Evolutionary conservation across 2,113 vertebrate genomes (phyloP).

Genomic region (Scolopax mira): DNA sequence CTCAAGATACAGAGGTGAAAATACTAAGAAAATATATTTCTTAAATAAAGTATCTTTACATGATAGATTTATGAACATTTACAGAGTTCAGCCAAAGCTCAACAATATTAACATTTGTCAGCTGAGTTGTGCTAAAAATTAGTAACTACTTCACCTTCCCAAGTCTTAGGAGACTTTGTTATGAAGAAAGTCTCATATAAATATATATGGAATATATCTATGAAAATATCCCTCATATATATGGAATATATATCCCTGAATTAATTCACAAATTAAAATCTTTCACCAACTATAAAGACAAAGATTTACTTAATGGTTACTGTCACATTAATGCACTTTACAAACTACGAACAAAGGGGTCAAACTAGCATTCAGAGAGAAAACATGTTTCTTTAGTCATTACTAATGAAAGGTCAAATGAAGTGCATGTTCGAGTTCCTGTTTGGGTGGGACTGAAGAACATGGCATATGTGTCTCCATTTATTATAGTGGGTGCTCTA

Average conservation of each 20-base stretch:
- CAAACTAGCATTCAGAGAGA: background rate
- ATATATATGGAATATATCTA: background rate
- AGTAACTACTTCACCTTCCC: background rate
- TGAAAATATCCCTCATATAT: background rate
- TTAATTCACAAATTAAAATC: background rate
- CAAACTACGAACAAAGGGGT: background rate
- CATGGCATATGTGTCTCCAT: background rate
- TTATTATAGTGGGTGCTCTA: background rate
- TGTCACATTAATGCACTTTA: background rate
- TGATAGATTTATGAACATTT: background rate
- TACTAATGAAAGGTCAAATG: constrained; percentile 34
- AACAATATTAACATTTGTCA: background rate
- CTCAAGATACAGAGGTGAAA: background rate
- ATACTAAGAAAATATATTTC: background rate
- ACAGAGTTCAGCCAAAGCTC: background rate
- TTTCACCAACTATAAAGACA: background rate
- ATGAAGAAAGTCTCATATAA: background rate
- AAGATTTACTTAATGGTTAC: background rate
- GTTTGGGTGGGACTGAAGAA: background rate
- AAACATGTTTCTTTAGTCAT: background rate
- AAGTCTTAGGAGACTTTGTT: background rate
- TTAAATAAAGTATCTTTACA: background rate
- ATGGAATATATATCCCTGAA: background rate
- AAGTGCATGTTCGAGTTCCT: background rate
- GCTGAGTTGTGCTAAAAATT: background rate